These are phyloP conservation scores for Ctenopoma multispine DNA, from an alignment of 2,797 vertebrate species.

Conservation along the genomic window DNA sequence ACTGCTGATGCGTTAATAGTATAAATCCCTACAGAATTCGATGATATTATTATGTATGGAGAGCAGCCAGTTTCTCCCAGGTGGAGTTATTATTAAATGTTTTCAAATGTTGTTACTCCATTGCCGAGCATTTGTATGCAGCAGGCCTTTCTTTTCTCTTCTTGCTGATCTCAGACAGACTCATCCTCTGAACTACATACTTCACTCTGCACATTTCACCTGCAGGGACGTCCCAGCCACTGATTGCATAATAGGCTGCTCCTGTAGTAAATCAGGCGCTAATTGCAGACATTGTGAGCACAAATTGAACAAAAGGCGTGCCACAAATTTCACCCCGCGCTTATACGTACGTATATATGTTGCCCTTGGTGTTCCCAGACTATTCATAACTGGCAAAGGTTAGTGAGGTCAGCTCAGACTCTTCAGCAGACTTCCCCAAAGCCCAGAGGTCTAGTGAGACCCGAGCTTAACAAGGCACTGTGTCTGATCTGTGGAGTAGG, in stretches of 20 bases:
- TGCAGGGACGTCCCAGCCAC: conserved; percentile 43
- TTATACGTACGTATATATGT: conserved; percentile 10
- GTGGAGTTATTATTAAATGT: conserved; percentile 2
- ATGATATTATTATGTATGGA: neutral
- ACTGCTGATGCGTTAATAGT: neutral
- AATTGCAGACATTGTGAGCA: conserved; percentile 54
- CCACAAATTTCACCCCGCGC: neutral
- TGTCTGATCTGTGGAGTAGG: conserved; percentile 56
- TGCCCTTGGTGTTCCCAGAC: conserved; percentile 22
- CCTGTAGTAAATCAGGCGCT: conserved; percentile 51
- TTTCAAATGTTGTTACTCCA: neutral
- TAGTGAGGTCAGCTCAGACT: conserved; percentile 55
- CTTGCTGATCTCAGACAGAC: conserved; percentile 12
- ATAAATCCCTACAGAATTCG: neutral
- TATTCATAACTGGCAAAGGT: conserved; percentile 54
- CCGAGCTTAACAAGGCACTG: conserved; percentile 53
- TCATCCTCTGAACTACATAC: conserved; percentile 26
- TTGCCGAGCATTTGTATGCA: conserved; percentile 6
- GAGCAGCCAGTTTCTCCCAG: neutral
- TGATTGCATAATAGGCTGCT: conserved; percentile 57
- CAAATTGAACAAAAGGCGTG: conserved; percentile 54
- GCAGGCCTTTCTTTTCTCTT: neutral
- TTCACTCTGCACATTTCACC: conserved; percentile 41
- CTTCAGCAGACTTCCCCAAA: conserved; percentile 54
- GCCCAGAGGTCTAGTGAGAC: conserved; percentile 60